phyloP scores from a whole-genome alignment of 1,140 invertebrate genomes.

The Linepithema humile region DNA sequence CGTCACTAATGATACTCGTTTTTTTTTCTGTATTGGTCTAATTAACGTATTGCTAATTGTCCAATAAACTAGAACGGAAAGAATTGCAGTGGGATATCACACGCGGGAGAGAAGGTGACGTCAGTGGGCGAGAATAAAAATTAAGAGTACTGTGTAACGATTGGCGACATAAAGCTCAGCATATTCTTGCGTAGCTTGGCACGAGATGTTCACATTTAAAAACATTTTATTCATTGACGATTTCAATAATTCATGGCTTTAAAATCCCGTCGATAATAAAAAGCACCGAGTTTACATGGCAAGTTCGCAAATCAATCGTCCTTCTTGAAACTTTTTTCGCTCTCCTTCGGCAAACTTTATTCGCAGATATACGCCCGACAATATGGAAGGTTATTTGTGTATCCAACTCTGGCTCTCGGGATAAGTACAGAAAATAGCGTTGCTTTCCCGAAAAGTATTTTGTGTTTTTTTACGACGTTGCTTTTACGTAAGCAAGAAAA shows the following conservation, averaged over 20 bases:
- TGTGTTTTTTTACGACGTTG: conserved; percentile 2
- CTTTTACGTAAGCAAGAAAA: neutral
- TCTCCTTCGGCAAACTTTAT: conserved; percentile 35
- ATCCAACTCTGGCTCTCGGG: neutral
- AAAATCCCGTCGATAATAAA: conserved; percentile 6
- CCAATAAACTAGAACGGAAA: conserved; percentile 5
- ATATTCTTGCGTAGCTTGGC: neutral
- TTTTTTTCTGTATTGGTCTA: neutral
- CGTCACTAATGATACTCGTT: neutral
- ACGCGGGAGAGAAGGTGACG: neutral
- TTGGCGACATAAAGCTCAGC: conserved; percentile 8
- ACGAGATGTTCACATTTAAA: conserved; percentile 1
- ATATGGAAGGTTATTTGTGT: conserved; percentile 42
- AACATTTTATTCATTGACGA: conserved; percentile 15
- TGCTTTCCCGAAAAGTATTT: conserved; percentile 23
- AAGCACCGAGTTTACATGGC: conserved; percentile 15
- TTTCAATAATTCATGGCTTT: conserved; percentile 26
- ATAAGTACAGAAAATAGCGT: conserved; percentile 37
- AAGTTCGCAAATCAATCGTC: conserved; percentile 31
- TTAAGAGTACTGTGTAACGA: conserved; percentile 20
- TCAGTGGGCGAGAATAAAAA: neutral
- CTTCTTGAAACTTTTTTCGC: conserved; percentile 21
- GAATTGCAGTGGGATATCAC: neutral
- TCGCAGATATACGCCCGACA: conserved; percentile 33
- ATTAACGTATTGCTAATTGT: neutral